Base-by-base conservation (phyloP, 2,113 vertebrate species). In the Sporophila hypoxantha region DNA sequence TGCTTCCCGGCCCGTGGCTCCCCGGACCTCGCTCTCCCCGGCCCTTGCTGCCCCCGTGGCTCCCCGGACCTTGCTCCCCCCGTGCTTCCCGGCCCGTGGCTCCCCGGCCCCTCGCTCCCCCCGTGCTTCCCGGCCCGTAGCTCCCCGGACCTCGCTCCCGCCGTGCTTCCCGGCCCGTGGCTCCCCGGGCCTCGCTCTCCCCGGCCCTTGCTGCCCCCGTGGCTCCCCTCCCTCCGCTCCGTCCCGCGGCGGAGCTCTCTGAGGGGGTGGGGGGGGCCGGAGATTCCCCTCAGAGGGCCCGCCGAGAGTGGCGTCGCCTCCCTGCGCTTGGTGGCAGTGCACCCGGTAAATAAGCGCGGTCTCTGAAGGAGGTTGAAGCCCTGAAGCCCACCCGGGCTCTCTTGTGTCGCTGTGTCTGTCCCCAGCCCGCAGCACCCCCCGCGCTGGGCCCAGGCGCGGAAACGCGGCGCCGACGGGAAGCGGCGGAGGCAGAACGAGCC, bases 401-500 rank as follows among this genome's bases (percentile, higher is more conserved):
- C 41, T 3, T n/a, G 36, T 49, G 32, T 15, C 18, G 9, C 52
- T 27, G 65, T 62, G 56, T 16, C 12, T 39, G n/a, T 65, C 41
- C 29, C 14, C 59, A 95, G 98, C 82, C 96, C 96, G 17, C 95
- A 80, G 73, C 92, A 95, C 3, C 91, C 96, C 2, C 92, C 97
- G 17, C 94, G 97, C 39, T 98, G 98, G 98, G 97, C 97, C 29
- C 96, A 97, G 14, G 97, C 98, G 64, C 97, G 98, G 84, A 99
- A 99, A 37, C 97, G 98, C 20, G 95, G 97, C 4, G 94, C 97
- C 1, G 98, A 99, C 42, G 98, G 98, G 9, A 97, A 66, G 78
- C 94, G 97, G 80, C 87, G 98, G 26, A 68, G 79, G 39, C 94
- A 80, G 8, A 81, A 76, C 12, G 97, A 96, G 5, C 8, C 67